phyloP scores from a whole-genome alignment of 2,888 invertebrate species.

The Chymomyza amoena region DNA sequence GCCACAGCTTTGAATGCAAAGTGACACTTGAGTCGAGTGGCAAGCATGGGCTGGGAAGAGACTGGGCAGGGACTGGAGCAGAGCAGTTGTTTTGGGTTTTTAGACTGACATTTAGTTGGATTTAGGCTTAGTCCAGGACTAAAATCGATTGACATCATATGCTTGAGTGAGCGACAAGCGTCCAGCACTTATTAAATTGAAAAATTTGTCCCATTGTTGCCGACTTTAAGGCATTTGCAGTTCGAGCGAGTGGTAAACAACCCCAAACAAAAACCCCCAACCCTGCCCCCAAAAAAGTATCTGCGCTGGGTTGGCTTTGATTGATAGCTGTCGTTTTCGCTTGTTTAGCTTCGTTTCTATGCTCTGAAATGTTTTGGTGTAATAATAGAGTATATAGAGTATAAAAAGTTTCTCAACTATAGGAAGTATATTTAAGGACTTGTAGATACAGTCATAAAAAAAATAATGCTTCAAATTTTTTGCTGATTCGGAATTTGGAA shows the following conservation, averaged over 20 bases:
- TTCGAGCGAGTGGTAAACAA: not conserved
- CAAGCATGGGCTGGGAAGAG: not conserved
- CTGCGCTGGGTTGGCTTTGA: conserved; percentile 39
- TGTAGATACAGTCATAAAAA: too few species aligned
- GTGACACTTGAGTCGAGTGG: conserved; percentile 9
- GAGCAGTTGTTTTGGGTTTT: not conserved
- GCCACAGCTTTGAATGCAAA: conserved; percentile 3
- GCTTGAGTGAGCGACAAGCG: conserved; percentile 38
- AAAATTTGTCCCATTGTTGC: conserved; percentile 35
- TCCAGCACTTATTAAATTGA: conserved; percentile 61
- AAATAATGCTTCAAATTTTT: too few species aligned
- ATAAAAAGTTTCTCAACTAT: not conserved
- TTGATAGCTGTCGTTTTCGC: conserved; percentile 59
- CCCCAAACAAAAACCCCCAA: conserved; percentile 14
- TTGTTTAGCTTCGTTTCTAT: conserved; percentile 29
- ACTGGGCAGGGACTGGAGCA: not conserved
- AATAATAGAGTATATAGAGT: not conserved
- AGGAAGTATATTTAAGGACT: too few species aligned
- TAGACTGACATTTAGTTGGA: conserved; percentile 4
- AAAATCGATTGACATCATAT: conserved; percentile 64
- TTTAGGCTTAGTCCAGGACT: conserved; percentile 10
- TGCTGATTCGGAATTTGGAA: too few species aligned
- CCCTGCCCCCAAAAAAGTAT: too few species aligned
- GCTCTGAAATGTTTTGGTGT: not conserved
- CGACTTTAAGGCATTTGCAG: conserved; percentile 31